Base-by-base conservation (phyloP, 2,113 vertebrate genomes). In the Toxostoma redivivum region DNA sequence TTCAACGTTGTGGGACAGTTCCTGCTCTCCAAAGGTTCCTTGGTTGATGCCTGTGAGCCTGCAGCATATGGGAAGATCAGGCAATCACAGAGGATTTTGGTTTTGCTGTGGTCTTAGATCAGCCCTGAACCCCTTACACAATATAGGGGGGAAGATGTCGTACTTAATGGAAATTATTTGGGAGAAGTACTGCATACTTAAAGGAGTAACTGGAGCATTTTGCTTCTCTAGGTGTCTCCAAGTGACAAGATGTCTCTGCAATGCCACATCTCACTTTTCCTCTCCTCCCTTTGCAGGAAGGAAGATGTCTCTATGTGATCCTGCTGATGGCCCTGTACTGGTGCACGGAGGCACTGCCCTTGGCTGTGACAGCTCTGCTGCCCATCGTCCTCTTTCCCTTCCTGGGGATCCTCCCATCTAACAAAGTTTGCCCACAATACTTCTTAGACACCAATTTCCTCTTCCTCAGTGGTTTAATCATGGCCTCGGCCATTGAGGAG, bases 361-460 rank as follows among this genome's bases (percentile, higher is more conserved):
- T 99, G 94, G 98, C 99, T 0, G 98, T 99, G 96, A 99, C 99
- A 0, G 99, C 99, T 23, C 98, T 99, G 97, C 98, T 99, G 62
- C 99, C 99, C 19, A 98, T 99, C 50, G 97, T 99, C 96, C 98
- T 99, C 62, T 99, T 99, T 73, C 99, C 99, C 25, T 99, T 99
- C 64, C 86, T 99, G 96, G 99, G 99, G 16, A 97, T 99, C 91
- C 98, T 99, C 77, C 98, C 99, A 3, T 99, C 99, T 93, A 98
- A 95, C 95, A 98, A 98, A 81, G 98, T 99, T 87, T 99, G 99
- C 89, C 98, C 98, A 9, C 99, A 99, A 47, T 99, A 99, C 96
- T 99, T 99, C 94, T 96, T 99, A 44, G 99, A 99, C 94, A 99
- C 99, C 93, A 99, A 99, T 92, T 99, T 99, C 93, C 99, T 99